Percentiles rank a stretch among this genome's conserved stretches.
Evolutionary conservation across 2,113 vertebrate species (phyloP).

Genomic region (Odontophorus gujanensis): DNA sequence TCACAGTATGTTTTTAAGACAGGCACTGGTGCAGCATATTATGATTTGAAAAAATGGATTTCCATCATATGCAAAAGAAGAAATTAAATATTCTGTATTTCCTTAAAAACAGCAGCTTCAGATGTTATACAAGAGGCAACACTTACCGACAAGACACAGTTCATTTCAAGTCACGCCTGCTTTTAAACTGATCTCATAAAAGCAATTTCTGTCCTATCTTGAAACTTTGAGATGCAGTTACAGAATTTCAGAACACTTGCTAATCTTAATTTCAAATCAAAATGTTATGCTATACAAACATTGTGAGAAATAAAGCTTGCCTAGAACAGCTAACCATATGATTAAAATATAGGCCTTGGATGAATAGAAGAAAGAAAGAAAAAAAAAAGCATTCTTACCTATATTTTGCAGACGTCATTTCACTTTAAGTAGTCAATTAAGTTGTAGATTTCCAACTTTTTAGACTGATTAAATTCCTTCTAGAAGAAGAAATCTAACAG

Average conservation of each 20-base stretch:
- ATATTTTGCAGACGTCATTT: background rate
- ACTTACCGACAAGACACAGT: background rate
- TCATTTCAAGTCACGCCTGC: background rate
- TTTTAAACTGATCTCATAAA: background rate
- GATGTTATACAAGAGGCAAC: background rate
- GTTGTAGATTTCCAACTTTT: background rate
- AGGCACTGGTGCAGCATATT: background rate
- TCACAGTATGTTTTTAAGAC: constrained; percentile 34
- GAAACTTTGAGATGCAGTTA: background rate
- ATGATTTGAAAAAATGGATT: too few relatives aligned
- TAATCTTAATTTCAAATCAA: background rate
- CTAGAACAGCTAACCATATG: background rate
- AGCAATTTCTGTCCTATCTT: background rate
- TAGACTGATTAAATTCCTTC: background rate
- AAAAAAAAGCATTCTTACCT: background rate
- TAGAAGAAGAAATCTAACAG: background rate
- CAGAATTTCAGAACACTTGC: background rate
- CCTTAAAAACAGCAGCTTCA: background rate
- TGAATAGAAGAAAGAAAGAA: background rate
- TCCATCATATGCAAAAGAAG: background rate
- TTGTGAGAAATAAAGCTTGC: background rate
- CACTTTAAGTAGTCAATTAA: background rate
- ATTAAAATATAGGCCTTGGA: background rate
- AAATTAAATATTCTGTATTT: constrained; percentile 19
- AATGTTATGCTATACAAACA: background rate